These are phyloP conservation scores for Hemicrepidius hirtus DNA, from an alignment of 2,888 invertebrate species.

Conservation along the genomic window DNA sequence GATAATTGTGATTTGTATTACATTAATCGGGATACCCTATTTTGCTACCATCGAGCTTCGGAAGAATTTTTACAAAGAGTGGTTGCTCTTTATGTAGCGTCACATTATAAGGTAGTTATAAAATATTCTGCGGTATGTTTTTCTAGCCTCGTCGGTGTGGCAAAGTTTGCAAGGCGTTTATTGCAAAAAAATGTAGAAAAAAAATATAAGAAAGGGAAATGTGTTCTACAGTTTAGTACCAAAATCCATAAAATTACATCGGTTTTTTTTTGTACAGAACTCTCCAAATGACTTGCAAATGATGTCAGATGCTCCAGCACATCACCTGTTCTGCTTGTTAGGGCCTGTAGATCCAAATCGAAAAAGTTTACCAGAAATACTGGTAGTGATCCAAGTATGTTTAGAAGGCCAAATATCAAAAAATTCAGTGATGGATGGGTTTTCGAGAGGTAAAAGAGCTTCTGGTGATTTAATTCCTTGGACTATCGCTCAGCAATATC, in stretches of 20 bases:
- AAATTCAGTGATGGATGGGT: constrained; percentile 83
- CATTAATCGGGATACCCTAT: constrained; percentile 93
- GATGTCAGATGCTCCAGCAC: constrained; percentile 98
- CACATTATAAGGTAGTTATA: constrained; percentile 91
- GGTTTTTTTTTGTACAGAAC: constrained; percentile 77
- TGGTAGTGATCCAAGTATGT: constrained; percentile 93
- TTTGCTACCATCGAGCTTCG: constrained; percentile 96
- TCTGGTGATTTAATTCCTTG: constrained; percentile 99
- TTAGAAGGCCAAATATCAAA: constrained; percentile 85
- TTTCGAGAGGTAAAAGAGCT: constrained; percentile 91
- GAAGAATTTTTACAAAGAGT: constrained; percentile 94
- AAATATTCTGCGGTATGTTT: too few relatives aligned
- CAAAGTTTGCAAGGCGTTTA: too few relatives aligned
- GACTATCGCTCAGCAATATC: constrained; percentile 97
- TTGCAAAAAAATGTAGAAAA: too few relatives aligned
- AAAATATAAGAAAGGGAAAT: too few relatives aligned
- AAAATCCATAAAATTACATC: neutral
- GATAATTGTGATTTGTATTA: constrained; percentile 91
- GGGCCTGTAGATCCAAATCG: constrained; percentile 87
- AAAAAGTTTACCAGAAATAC: constrained; percentile 88
- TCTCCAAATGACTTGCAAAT: constrained; percentile 99
- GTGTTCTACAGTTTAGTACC: too few relatives aligned
- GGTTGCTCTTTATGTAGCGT: constrained; percentile 95
- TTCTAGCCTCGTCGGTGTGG: too few relatives aligned
- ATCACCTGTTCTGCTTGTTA: constrained; percentile 95